Evolutionary conservation across 2,888 invertebrate genomes (phyloP), one percentile per base, ranked within the genome.

Genomic region (Luffia ferchaultella): DNA sequence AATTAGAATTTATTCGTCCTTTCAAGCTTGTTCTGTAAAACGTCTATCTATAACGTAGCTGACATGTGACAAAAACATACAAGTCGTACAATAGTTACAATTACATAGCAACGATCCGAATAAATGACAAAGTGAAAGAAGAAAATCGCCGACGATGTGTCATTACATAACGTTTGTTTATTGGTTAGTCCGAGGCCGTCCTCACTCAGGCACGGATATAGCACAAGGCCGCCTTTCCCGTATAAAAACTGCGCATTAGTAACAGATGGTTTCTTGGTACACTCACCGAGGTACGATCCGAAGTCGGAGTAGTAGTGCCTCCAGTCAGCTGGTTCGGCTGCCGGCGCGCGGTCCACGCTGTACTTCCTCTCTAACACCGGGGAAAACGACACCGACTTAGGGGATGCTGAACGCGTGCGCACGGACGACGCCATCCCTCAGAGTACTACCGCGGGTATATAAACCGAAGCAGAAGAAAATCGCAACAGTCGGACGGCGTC

Each of bases 341-440:
- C 51, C 16, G 50, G 48, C 12, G 57, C 50, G 53, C 76, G 69
- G 51, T 79, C 75, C 44, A 69, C 78, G 67, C 77, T 84, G 66
- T 86, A 87, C 58, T 86, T 86, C 56, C 87, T 74, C 60, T 87
- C 86, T 54, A 87, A 84, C 56, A 87, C 85, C 56, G 87, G 87
- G 68, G 88, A 87, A 70, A 88, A 88, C 62, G 88, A 88, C 59
- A 88, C 88, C 42, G 87, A 85, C 70, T 88, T 88, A 55, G 88
- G 88, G 70, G 87, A 87, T 65, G 87, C 86, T 50, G 88, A 87
- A 71, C 88, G 87, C 82, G 84, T 85, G 84, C 88, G 87, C 82
- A 87, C 80, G 60, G 84, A 86, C 63, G 62, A 62, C 61, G 86
- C 83, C 87, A 87, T 87, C 73, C 74, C 75, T 77, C 65, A 7